A percentile compares a stretch with the other conserved stretches of the same genome.
Evolutionary conservation across 1,140 invertebrate species (phyloP).

Genomic region (Meteorus sp.): DNA sequence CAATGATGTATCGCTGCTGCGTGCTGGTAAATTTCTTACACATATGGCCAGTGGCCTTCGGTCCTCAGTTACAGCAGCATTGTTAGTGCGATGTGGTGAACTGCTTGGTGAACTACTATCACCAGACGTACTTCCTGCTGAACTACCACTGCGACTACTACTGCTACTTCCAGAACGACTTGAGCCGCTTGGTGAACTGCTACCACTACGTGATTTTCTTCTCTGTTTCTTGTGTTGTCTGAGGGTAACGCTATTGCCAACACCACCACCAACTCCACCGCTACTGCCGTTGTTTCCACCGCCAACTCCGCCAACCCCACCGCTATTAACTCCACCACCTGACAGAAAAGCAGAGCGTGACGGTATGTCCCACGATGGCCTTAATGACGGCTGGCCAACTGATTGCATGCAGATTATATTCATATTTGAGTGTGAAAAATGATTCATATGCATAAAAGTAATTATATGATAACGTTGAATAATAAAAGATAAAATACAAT

Average conservation of each 20-base stretch:
- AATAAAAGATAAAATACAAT: too few relatives aligned
- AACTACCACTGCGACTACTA: slow-evolving; percentile 64
- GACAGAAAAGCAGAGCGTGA: slow-evolving; percentile 18
- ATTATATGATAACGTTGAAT: too few relatives aligned
- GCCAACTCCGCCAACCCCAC: slow-evolving; percentile 17
- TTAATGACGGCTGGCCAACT: background rate
- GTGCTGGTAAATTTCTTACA: slow-evolving; percentile 84
- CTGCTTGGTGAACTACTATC: slow-evolving; percentile 55
- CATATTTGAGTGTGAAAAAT: slow-evolving; percentile 2
- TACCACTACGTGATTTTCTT: slow-evolving; percentile 55
- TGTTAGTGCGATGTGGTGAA: slow-evolving; percentile 51
- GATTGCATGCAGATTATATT: slow-evolving; percentile 7
- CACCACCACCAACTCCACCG: slow-evolving; percentile 33
- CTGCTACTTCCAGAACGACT: slow-evolving; percentile 63
- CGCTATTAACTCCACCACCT: slow-evolving; percentile 25
- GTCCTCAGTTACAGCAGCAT: slow-evolving; percentile 64
- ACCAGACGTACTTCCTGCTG: slow-evolving; percentile 55
- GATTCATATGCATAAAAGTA: too few relatives aligned
- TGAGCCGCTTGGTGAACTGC: slow-evolving; percentile 62
- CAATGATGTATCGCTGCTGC: slow-evolving; percentile 89
- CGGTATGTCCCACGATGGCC: slow-evolving; percentile 10
- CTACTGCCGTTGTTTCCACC: slow-evolving; percentile 20
- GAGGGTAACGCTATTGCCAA: slow-evolving; percentile 35
- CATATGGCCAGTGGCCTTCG: slow-evolving; percentile 84
- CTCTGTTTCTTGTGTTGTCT: slow-evolving; percentile 54